A percentile compares a stretch with the other conserved stretches of the same genome.
Evolutionary conservation across 2,797 vertebrate species (phyloP).

Genomic region (Okamejei kenojei): DNA sequence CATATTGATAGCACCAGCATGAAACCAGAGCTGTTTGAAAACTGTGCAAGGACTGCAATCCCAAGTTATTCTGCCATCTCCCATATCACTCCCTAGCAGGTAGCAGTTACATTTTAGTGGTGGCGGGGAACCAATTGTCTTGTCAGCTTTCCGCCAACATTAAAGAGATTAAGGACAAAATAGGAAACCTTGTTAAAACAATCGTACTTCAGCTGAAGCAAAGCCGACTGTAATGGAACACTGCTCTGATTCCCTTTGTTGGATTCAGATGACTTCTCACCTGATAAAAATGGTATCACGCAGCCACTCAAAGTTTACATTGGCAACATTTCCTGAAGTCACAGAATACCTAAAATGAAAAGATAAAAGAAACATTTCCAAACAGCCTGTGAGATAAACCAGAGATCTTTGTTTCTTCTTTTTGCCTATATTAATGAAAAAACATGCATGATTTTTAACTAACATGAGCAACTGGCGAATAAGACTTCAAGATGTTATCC

Average conservation of each 20-base stretch:
- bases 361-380: not conserved
- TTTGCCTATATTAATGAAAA: not conserved
- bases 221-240: not conserved
- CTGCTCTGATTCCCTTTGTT: not conserved
- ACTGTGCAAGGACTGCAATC: not conserved
- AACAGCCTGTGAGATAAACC: not conserved
- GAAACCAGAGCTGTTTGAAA: not conserved
- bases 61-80: not conserved
- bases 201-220: too few relatives aligned
- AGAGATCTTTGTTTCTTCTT: not conserved
- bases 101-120: not conserved
- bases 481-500: not conserved
- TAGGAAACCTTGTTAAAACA: too few relatives aligned
- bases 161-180: not conserved
- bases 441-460: not conserved
- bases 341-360: not conserved
- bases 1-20: not conserved
- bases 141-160: not conserved
- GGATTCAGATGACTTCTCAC: not conserved
- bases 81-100: not conserved
- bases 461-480: not conserved
- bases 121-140: not conserved
- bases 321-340: not conserved
- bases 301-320: not conserved
- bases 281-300: not conserved